Conservation (phyloP, 2,888 invertebrate species). For the Clunio marinus region DNA sequence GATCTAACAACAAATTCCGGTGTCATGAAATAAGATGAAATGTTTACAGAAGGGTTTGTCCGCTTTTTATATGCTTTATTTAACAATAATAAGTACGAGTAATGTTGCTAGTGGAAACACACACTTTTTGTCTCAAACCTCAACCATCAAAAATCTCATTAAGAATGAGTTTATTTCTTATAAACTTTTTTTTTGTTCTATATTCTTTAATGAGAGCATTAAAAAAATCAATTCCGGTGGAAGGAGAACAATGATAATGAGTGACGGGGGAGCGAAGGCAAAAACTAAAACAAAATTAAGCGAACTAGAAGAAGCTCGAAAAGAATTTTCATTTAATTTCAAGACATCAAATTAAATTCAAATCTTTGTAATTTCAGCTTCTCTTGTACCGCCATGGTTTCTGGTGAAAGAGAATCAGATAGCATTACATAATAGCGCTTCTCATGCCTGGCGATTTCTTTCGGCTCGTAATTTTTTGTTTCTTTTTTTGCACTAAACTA, state of each 20-base stretch:
- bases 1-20: background rate
- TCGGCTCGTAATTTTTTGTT: too few species aligned
- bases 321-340: constrained; percentile 3
- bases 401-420: too few species aligned
- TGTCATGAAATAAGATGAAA: background rate
- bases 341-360: background rate
- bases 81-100: too few species aligned
- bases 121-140: too few species aligned
- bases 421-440: background rate
- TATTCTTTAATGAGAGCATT: too few species aligned
- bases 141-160: too few species aligned
- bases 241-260: background rate
- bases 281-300: background rate
- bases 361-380: background rate
- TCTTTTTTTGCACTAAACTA: background rate
- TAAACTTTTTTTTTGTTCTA: too few species aligned
- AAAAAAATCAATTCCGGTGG: background rate
- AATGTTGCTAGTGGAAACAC: too few species aligned
- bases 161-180: too few species aligned
- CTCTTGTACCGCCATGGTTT: background rate
- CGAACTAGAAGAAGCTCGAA: too few species aligned
- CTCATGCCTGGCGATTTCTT: background rate
- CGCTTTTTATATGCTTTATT: too few species aligned
- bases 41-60: too few species aligned
- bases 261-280: background rate